A percentile compares a stretch with the other conserved stretches of the same genome.
phyloP scores from a whole-genome alignment of 2,113 vertebrate species.

The Etia nguti region DNA sequence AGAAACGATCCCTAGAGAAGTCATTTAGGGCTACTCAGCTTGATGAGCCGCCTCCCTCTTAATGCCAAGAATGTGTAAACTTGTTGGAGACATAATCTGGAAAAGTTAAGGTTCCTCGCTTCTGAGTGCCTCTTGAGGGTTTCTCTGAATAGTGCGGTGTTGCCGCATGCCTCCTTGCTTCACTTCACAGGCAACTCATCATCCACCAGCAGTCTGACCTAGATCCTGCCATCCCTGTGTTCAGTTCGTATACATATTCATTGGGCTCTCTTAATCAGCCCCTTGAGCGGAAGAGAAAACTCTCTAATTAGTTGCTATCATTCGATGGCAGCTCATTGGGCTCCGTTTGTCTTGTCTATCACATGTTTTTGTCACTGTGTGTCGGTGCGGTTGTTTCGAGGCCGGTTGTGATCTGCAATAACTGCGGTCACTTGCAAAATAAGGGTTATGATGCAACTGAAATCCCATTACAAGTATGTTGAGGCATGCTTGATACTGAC shows the following conservation, averaged over 20 bases:
- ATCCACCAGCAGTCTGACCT: conserved; percentile 54
- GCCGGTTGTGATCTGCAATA: background rate
- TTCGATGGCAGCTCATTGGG: conserved; percentile 19
- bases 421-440: background rate
- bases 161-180: conserved; percentile 17
- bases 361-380: background rate
- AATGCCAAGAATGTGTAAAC: conserved; percentile 34
- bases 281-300: conserved; percentile 45
- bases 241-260: conserved; percentile 61
- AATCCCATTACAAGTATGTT: background rate
- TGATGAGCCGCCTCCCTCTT: conserved; percentile 3
- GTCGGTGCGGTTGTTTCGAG: background rate
- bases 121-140: conserved; percentile 17
- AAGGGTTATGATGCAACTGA: background rate
- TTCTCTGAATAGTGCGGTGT: conserved; percentile 10
- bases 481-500: background rate
- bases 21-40: conserved; percentile 33
- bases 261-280: conserved; percentile 42
- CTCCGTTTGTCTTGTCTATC: conserved; percentile 17
- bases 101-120: conserved; percentile 38
- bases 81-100: conserved; percentile 28
- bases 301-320: conserved; percentile 59
- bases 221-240: conserved; percentile 44
- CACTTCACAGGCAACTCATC: conserved; percentile 34
- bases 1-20: conserved; percentile 45